These are phyloP conservation scores for Schmidtea mediterranea DNA, from an alignment of 1,140 invertebrate species.

Conservation along the genomic window DNA sequence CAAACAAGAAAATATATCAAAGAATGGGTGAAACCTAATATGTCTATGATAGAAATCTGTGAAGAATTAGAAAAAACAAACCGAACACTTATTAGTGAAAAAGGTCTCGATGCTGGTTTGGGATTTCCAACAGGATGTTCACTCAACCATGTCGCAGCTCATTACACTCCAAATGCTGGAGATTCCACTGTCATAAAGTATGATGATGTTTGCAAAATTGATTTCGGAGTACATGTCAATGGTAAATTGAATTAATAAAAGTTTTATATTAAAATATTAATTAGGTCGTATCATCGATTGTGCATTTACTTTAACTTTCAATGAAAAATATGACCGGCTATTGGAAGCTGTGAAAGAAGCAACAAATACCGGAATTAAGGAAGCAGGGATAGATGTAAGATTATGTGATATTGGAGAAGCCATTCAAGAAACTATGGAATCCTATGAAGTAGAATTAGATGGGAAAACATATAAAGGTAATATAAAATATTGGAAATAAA, in stretches of 20 bases:
- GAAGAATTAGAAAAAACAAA: constrained; percentile 52
- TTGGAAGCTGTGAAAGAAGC: constrained; percentile 83
- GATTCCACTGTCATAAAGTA: constrained; percentile 72
- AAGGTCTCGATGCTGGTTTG: constrained; percentile 73
- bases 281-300: constrained; percentile 76
- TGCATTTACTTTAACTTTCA: constrained; percentile 85
- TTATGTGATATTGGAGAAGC: constrained; percentile 86
- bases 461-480: constrained; percentile 51
- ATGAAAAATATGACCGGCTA: constrained; percentile 78
- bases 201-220: constrained; percentile 95
- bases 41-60: constrained; percentile 97
- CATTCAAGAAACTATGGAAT: constrained; percentile 98
- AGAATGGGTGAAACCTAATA: constrained; percentile 73
- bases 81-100: constrained; percentile 65
- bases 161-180: constrained; percentile 95
- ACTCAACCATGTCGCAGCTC: constrained; percentile 88
- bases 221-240: constrained; percentile 97
- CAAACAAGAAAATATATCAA: constrained; percentile 70
- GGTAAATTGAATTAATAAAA: constrained; percentile 26
- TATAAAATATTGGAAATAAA: too few relatives aligned
- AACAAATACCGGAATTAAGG: constrained; percentile 79
- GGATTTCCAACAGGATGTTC: constrained; percentile 97
- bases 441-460: constrained; percentile 87
- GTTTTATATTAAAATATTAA: too few relatives aligned
- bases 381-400: constrained; percentile 64